phyloP scores from a whole-genome alignment of 2,888 invertebrate genomes.

The Monoplex corrugatus region DNA sequence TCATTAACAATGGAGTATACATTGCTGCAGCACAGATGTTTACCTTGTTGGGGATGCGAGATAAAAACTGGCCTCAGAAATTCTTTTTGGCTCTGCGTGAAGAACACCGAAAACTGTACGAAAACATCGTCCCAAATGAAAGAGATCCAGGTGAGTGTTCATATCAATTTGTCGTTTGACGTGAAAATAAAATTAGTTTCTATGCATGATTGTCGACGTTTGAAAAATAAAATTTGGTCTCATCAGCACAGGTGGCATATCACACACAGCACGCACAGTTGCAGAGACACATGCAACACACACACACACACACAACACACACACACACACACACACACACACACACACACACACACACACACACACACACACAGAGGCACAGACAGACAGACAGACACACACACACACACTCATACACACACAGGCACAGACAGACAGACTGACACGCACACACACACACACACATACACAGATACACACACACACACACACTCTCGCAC shows the following conservation, averaged over 20 bases:
- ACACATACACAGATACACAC: too few species aligned
- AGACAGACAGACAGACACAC: not conserved
- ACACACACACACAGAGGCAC: not conserved
- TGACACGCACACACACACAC: not conserved
- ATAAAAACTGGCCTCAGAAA: not conserved
- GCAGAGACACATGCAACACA: not conserved
- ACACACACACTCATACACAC: constrained; percentile 23
- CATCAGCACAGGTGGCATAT: not conserved
- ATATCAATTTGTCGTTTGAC: not conserved
- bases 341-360: not conserved
- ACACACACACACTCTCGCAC: too few species aligned
- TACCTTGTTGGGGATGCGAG: not conserved
- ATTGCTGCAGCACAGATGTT: constrained; percentile 17
- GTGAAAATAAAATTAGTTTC: too few species aligned
- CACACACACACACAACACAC: constrained; percentile 7
- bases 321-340: constrained; percentile 5
- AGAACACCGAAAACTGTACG: not conserved
- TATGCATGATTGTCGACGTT: not conserved
- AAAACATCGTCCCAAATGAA: not conserved
- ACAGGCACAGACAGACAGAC: not conserved
- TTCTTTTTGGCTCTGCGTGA: constrained; percentile 22
- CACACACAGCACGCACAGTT: not conserved
- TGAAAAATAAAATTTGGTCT: not conserved
- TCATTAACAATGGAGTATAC: not conserved
- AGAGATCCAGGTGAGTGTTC: constrained; percentile 11